A percentile compares a stretch with the other conserved stretches of the same genome.
phyloP scores from a whole-genome alignment of 1,140 invertebrate genomes.

The Saccostrea echinata region DNA sequence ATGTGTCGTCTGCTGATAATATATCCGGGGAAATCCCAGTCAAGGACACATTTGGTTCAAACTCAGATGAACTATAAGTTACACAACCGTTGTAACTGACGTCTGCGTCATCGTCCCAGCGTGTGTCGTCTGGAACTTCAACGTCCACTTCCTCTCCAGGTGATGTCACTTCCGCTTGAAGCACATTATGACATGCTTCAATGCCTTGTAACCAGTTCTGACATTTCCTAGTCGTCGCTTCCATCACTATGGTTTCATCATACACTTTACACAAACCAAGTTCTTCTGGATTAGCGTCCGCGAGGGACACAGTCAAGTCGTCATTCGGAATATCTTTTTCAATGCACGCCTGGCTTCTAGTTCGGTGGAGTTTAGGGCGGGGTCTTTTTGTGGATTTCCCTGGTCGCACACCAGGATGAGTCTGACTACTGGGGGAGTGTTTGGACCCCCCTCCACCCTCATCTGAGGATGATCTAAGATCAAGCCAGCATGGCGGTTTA shows the following conservation, averaged over 20 bases:
- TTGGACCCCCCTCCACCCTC: slow-evolving; percentile 53
- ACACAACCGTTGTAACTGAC: slow-evolving; percentile 51
- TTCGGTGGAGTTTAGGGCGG: slow-evolving; percentile 74
- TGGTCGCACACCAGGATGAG: slow-evolving; percentile 37
- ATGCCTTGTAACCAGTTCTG: slow-evolving; percentile 75
- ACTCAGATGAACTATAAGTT: slow-evolving; percentile 60
- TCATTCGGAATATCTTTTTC: slow-evolving; percentile 71
- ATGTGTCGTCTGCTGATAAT: not conserved
- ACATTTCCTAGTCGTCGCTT: slow-evolving; percentile 75
- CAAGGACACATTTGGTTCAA: slow-evolving; percentile 45
- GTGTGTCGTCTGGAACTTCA: slow-evolving; percentile 75
- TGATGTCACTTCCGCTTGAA: slow-evolving; percentile 34
- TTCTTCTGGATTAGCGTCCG: slow-evolving; percentile 72
- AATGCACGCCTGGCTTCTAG: slow-evolving; percentile 74
- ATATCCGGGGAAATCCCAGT: slow-evolving; percentile 13
- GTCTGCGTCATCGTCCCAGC: slow-evolving; percentile 61
- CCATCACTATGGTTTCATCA: slow-evolving; percentile 68
- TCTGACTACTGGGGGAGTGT: slow-evolving; percentile 50
- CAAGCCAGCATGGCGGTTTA: slow-evolving; percentile 67
- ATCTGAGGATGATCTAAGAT: slow-evolving; percentile 54
- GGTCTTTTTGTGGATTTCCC: slow-evolving; percentile 66
- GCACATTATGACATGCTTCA: slow-evolving; percentile 68
- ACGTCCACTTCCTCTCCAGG: slow-evolving; percentile 69
- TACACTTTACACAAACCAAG: slow-evolving; percentile 61
- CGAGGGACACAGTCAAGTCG: slow-evolving; percentile 68